Conservation (phyloP, 2,888 invertebrate species). For the Andrena flavipes region DNA sequence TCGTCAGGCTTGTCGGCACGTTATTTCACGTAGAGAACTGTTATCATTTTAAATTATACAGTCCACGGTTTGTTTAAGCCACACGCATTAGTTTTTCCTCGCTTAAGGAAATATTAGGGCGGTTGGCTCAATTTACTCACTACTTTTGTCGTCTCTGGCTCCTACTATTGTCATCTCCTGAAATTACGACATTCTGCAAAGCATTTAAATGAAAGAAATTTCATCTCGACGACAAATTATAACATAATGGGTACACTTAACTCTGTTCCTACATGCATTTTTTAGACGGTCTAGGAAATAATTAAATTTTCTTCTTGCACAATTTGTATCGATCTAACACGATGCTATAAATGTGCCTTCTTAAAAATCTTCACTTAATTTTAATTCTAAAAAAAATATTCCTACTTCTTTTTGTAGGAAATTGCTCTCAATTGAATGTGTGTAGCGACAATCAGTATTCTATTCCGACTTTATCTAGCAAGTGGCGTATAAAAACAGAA, state of each 20-base stretch:
- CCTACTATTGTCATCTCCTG: neutral
- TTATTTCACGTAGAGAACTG: constrained; percentile 53
- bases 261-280: too few species aligned
- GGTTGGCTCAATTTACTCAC: neutral
- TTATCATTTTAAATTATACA: constrained; percentile 33
- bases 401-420: too few species aligned
- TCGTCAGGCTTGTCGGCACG: constrained; percentile 64
- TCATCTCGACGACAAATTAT: neutral
- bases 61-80: neutral
- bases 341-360: too few species aligned
- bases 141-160: neutral
- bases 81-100: neutral
- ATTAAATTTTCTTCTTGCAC: too few species aligned
- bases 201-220: neutral
- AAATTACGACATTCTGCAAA: neutral
- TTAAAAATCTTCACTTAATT: too few species aligned
- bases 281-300: too few species aligned
- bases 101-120: neutral
- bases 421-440: too few species aligned
- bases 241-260: neutral
- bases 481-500: too few species aligned
- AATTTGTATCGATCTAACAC: too few species aligned
- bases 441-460: too few species aligned
- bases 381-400: too few species aligned
- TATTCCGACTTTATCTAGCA: too few species aligned